These are phyloP conservation scores for Oryzias curvinotus DNA, from an alignment of 2,113 vertebrate genomes.

Conservation along the genomic window DNA sequence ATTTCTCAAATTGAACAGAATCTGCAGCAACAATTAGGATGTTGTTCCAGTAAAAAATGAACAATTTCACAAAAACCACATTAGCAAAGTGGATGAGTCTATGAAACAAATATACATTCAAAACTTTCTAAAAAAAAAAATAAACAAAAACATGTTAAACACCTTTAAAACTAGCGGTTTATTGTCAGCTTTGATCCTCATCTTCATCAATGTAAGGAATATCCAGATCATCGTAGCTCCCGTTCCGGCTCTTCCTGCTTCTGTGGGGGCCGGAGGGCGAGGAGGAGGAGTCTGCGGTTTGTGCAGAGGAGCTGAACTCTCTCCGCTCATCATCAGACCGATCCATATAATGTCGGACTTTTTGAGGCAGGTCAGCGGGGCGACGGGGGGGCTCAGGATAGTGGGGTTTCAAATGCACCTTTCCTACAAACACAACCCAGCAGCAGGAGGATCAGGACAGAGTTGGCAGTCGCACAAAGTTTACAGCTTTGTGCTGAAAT, in stretches of 20 bases:
- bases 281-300: constrained; percentile 48
- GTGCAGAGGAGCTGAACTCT: constrained; percentile 63
- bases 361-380: constrained; percentile 40
- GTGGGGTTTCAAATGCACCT: constrained; percentile 17
- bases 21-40: constrained; percentile 8
- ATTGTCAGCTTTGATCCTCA: constrained; percentile 29
- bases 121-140: constrained; percentile 17
- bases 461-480: not conserved
- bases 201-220: constrained; percentile 81
- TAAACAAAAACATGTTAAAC: constrained; percentile 17
- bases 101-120: constrained; percentile 48
- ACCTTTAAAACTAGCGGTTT: constrained; percentile 6
- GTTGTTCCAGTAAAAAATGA: constrained; percentile 31
- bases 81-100: not conserved
- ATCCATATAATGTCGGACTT: constrained; percentile 32
- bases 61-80: constrained; percentile 8
- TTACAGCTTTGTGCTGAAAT: not conserved
- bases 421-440: constrained; percentile 37
- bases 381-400: constrained; percentile 28
- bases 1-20: no score
- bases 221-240: constrained; percentile 80
- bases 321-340: not conserved
- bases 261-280: constrained; percentile 13
- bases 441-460: constrained; percentile 3
- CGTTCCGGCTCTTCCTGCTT: constrained; percentile 35